These are phyloP conservation scores for Yponomeuta plumbellus DNA, from an alignment of 2,888 invertebrate species.

Conservation along the genomic window DNA sequence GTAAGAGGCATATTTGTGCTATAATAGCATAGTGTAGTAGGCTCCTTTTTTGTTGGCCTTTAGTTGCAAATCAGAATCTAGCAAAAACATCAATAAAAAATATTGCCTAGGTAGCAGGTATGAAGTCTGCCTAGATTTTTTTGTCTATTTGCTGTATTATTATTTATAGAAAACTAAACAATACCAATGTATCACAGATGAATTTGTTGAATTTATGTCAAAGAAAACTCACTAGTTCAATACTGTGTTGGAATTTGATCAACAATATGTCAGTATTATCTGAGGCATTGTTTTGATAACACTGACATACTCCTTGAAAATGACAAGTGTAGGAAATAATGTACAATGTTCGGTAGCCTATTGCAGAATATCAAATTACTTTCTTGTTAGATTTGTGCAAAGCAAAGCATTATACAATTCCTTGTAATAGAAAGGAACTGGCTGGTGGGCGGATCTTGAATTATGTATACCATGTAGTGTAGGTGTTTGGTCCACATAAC, in stretches of 20 bases:
- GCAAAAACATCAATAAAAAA: not conserved
- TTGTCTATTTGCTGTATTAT: too few relatives aligned
- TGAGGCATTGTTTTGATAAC: not conserved
- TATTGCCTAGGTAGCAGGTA: too few relatives aligned
- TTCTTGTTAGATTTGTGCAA: not conserved
- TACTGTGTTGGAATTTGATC: not conserved
- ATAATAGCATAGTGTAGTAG: not conserved
- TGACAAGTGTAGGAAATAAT: too few relatives aligned
- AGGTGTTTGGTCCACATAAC: not conserved
- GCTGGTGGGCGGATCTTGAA: not conserved
- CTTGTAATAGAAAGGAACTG: not conserved
- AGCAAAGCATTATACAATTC: not conserved
- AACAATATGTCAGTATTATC: not conserved
- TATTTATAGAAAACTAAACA: too few relatives aligned
- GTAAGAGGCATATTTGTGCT: not conserved
- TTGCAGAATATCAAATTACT: not conserved
- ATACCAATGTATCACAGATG: too few relatives aligned
- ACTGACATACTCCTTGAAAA: not conserved
- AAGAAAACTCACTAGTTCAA: not conserved
- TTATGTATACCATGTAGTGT: slow-evolving; percentile 1
- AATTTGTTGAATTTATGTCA: not conserved
- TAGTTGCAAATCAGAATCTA: not conserved
- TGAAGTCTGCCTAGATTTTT: too few relatives aligned
- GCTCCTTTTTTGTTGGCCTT: not conserved
- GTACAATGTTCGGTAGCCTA: too few relatives aligned